Base-by-base conservation (phyloP, 2,113 vertebrate species). In the Percopsis transmontana region DNA sequence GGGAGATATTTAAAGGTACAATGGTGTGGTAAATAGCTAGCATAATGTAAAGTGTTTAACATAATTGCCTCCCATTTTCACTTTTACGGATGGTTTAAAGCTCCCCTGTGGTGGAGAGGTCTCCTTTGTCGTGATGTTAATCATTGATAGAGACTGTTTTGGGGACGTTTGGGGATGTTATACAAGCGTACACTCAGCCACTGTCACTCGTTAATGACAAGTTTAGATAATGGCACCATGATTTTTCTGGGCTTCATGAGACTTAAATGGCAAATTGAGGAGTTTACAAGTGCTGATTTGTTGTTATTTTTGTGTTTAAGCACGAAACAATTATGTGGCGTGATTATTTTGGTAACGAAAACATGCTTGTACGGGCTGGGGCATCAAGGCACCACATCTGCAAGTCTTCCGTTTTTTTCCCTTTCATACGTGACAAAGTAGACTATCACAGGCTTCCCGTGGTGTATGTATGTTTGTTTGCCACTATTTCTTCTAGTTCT, bases 41-140 rank as follows among this genome's bases (percentile, higher is more conserved):
- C 71, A 65, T 81, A 79, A 83, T 80, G 76, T 77, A 53, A 72
- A 81, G 78, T 88, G 87, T 88, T 86, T 76, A 88, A 86, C 86
- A 86, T 68, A 81, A 83, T 79, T 75, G 81, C 76, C 77, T 87
- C 85, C 85, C 80, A 82, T 88, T 90, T 87, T 89, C 83, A 80
- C 82, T 88, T 89, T 91, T 87, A 89, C 69, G 87, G 85, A 82
- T 88, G 87, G 83, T 87, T 90, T 88, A 60, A 80, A 76, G 83
- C 79, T 78, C 79, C 81, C 79, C 58, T 70, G 63, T 79, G 73
- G 77, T 60, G 61, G 68, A 66, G 66, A 74, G 71, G 67, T 65
- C 45, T 70, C 72, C 64, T 80, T 88, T 88, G 87, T 84, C 81
- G 90, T 33, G 81, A 82, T 82, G 85, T 78, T 91, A 89, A 89